A percentile compares a stretch with the other conserved stretches of the same genome.
These are phyloP conservation scores for Loripinus fragilis DNA, from an alignment of 2,888 invertebrate genomes.

Conservation along the genomic window DNA sequence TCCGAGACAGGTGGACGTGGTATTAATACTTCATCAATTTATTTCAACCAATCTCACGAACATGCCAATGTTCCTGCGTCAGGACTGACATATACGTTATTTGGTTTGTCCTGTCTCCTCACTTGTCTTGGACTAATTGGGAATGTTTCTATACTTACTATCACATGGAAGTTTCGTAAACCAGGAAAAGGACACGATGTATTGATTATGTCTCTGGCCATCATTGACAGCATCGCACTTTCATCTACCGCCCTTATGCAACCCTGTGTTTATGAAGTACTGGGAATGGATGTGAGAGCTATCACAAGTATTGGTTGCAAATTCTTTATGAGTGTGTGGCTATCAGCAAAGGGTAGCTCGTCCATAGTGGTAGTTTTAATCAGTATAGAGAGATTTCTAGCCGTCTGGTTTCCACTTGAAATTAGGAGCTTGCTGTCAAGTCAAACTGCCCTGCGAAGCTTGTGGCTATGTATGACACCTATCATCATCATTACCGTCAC, in stretches of 20 bases:
- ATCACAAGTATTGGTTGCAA: constrained; percentile 56
- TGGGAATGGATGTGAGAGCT: constrained; percentile 58
- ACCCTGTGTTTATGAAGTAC: constrained; percentile 47
- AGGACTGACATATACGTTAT: too few species aligned
- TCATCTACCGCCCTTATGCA: constrained; percentile 57
- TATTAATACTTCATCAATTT: too few species aligned
- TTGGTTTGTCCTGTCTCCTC: too few species aligned
- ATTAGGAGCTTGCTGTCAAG: constrained; percentile 46
- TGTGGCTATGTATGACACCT: not conserved
- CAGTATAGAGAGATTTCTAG: constrained; percentile 63
- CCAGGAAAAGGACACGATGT: constrained; percentile 29
- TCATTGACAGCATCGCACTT: constrained; percentile 58
- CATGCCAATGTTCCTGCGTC: too few species aligned
- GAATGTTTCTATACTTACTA: not conserved
- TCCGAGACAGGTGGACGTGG: too few species aligned
- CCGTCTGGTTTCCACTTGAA: constrained; percentile 60
- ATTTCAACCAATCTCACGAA: too few species aligned
- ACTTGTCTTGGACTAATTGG: too few species aligned
- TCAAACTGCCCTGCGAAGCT: not conserved
- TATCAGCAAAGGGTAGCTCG: constrained; percentile 58
- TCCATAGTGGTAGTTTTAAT: constrained; percentile 65
- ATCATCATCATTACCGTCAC: too few species aligned
- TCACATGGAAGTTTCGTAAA: not conserved
- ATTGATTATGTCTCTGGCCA: constrained; percentile 55
- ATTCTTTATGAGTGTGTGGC: constrained; percentile 56